These are phyloP conservation scores for Xyrichtys novacula DNA, from an alignment of 2,797 vertebrate species.

Conservation along the genomic window DNA sequence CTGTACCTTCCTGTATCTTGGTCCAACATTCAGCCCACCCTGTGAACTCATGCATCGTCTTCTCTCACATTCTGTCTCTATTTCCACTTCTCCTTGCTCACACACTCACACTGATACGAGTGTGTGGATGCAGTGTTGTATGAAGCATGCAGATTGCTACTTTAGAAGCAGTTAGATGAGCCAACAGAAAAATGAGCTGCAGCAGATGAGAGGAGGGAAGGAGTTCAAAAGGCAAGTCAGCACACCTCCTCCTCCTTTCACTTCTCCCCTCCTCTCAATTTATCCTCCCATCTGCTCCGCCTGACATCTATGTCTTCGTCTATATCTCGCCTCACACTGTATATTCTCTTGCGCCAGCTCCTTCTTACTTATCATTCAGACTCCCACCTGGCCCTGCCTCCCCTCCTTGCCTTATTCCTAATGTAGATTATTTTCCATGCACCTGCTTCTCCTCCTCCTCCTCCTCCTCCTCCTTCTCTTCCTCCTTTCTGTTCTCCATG, in stretches of 20 bases:
- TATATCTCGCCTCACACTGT: not conserved
- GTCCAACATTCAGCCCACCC: not conserved
- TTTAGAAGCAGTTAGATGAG: constrained; percentile 50
- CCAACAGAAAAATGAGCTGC: constrained; percentile 31
- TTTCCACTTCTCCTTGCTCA: not conserved
- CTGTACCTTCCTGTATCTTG: not conserved
- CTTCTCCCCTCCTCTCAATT: constrained; percentile 41
- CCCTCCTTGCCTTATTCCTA: constrained; percentile 14
- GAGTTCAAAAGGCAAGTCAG: constrained; percentile 53
- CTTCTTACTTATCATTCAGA: constrained; percentile 29
- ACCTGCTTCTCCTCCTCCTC: constrained; percentile 30
- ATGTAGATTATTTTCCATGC: constrained; percentile 46
- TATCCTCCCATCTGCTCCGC: constrained; percentile 60
- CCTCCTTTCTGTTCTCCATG: constrained; percentile 12
- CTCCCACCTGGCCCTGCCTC: constrained; percentile 17
- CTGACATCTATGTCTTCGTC: constrained; percentile 39
- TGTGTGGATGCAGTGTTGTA: constrained; percentile 20
- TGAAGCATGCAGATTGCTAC: constrained; percentile 59
- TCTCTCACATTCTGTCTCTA: not conserved
- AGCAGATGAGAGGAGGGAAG: constrained; percentile 54
- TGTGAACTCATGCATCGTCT: not conserved
- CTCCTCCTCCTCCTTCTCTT: constrained; percentile 9
- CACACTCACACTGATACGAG: constrained; percentile 10
- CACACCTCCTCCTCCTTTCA: constrained; percentile 34
- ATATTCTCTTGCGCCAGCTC: constrained; percentile 6